Percentiles rank a stretch among this genome's conserved stretches.
phyloP scores from a whole-genome alignment of 1,140 invertebrate genomes.

The Carposina sasakii region DNA sequence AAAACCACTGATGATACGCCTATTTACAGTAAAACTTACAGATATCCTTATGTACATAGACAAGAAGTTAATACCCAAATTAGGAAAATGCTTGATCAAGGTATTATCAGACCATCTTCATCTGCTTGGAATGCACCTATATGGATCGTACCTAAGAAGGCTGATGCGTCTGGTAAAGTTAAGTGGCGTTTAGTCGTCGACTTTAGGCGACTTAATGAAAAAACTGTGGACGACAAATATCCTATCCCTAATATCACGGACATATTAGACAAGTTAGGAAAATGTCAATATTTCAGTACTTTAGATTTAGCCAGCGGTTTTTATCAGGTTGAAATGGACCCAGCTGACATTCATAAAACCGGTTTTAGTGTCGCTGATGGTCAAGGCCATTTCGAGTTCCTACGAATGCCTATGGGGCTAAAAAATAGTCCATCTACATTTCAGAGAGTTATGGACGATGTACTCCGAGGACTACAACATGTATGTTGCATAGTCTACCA shows the following conservation, averaged over 20 bases:
- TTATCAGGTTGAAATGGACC: conserved; percentile 58
- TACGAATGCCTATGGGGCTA: conserved; percentile 37
- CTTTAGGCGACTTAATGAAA: conserved; percentile 41
- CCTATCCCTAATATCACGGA: conserved; percentile 70
- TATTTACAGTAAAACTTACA: conserved; percentile 23
- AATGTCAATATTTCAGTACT: conserved; percentile 49
- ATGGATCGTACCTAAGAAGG: conserved; percentile 17
- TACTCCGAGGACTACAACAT: conserved; percentile 30
- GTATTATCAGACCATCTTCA: conserved; percentile 14
- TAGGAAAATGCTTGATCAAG: conserved; percentile 25
- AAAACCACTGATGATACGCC: conserved; percentile 17
- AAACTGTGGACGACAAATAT: conserved; percentile 55
- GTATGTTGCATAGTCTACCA: conserved; percentile 40
- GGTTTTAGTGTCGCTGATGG: conserved; percentile 31
- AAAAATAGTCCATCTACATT: conserved; percentile 36
- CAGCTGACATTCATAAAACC: conserved; percentile 15
- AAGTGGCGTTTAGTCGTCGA: conserved; percentile 47
- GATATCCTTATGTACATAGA: conserved; percentile 27
- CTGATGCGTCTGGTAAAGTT: conserved; percentile 28
- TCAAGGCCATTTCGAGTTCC: conserved; percentile 34
- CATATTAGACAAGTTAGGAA: conserved; percentile 56
- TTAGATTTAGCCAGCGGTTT: conserved; percentile 67
- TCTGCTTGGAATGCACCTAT: conserved; percentile 9
- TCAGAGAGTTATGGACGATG: conserved; percentile 36
- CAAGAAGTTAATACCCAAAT: conserved; percentile 33